Evolutionary conservation across 2,888 invertebrate species (phyloP).

Genomic region (Ophion ventricosus): DNA sequence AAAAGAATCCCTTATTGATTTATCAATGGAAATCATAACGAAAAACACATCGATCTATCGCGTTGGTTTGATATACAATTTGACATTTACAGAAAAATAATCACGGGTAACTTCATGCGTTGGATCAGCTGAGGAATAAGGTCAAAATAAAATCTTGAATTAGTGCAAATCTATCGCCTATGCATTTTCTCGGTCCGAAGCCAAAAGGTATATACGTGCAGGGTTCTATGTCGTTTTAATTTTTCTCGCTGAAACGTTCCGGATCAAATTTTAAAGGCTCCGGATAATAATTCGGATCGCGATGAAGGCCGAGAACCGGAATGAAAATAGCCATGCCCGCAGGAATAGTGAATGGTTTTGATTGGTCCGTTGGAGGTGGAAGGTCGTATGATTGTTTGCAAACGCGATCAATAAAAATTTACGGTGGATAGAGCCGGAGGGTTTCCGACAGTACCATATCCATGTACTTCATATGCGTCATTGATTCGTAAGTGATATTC

Average conservation of each 20-base stretch:
- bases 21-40: too few species aligned
- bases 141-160: constrained; percentile 26
- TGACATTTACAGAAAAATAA: too few species aligned
- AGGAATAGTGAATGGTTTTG: constrained; percentile 47
- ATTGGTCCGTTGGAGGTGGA: constrained; percentile 70
- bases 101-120: too few species aligned
- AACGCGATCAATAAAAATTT: constrained; percentile 83
- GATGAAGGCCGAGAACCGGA: constrained; percentile 70
- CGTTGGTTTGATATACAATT: too few species aligned
- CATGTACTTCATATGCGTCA: constrained; percentile 70
- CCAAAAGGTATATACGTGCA: constrained; percentile 75
- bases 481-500: constrained; percentile 64
- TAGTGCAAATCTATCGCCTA: constrained; percentile 64
- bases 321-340: constrained; percentile 55
- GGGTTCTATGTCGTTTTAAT: constrained; percentile 65
- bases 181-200: constrained; percentile 70
- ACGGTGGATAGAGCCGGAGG: constrained; percentile 84
- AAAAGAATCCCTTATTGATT: too few species aligned
- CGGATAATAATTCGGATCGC: constrained; percentile 71
- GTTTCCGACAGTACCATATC: constrained; percentile 82
- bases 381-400: constrained; percentile 84
- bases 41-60: too few species aligned
- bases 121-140: too few species aligned
- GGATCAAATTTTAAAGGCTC: constrained; percentile 69
- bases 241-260: constrained; percentile 67